Conservation (phyloP, 2,888 invertebrate species). For the Drosophila paranaensis region DNA sequence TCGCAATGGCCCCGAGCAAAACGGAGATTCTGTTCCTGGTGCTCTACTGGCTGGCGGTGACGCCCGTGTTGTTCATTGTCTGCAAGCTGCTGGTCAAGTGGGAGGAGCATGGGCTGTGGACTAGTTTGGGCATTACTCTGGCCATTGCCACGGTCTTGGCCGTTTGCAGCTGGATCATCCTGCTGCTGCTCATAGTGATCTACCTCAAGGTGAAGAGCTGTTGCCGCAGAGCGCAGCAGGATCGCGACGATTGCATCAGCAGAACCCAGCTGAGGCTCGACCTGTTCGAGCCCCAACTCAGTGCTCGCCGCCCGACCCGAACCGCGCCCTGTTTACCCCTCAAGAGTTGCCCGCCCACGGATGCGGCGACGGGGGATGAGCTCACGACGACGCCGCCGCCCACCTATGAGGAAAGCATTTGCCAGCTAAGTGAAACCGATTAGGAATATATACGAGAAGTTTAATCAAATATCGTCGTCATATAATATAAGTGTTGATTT, state of each 20-base stretch:
- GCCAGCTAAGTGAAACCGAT: accelerated
- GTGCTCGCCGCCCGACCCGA: neutral
- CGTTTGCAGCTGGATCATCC: neutral
- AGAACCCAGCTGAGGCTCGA: neutral
- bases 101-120: accelerated
- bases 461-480: neutral
- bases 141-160: neutral
- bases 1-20: neutral
- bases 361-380: neutral
- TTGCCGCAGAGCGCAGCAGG: neutral
- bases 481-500: neutral
- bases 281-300: no score
- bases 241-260: neutral
- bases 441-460: neutral
- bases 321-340: neutral
- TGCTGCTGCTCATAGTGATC: neutral
- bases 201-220: neutral
- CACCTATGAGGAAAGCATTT: neutral
- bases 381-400: neutral
- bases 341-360: neutral
- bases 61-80: neutral
- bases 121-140: neutral
- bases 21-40: neutral
- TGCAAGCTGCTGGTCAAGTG: neutral
- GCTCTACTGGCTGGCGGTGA: neutral